These are phyloP conservation scores for Goniozus legneri DNA, from an alignment of 1,140 invertebrate species.

Conservation along the genomic window DNA sequence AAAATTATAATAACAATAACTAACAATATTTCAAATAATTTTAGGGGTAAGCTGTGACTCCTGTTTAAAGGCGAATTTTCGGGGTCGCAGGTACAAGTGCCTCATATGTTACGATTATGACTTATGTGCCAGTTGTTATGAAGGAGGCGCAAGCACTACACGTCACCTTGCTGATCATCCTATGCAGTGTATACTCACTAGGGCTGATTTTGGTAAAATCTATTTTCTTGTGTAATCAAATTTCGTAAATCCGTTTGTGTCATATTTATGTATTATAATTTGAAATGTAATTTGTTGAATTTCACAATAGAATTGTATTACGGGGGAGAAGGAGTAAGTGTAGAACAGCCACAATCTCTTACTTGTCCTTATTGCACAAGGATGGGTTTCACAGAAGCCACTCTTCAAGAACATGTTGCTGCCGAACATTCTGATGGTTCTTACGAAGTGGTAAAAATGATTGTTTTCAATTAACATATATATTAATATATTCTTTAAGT, in stretches of 20 bases:
- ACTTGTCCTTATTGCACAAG: constrained; percentile 95
- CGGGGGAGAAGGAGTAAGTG: constrained; percentile 83
- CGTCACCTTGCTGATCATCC: constrained; percentile 93
- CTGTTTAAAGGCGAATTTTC: constrained; percentile 97
- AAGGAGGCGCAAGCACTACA: constrained; percentile 88
- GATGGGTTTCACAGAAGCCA: constrained; percentile 92
- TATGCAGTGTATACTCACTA: constrained; percentile 97
- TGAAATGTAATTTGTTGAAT: background rate
- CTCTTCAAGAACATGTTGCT: constrained; percentile 89
- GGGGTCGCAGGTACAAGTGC: constrained; percentile 96
- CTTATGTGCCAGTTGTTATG: constrained; percentile 94
- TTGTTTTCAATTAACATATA: constrained; percentile 37
- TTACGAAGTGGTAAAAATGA: constrained; percentile 85
- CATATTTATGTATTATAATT: constrained; percentile 1
- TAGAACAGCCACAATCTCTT: constrained; percentile 91
- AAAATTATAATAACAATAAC: no score
- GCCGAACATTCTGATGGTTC: constrained; percentile 82
- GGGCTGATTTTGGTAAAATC: constrained; percentile 87
- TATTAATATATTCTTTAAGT: background rate
- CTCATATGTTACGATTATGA: constrained; percentile 99
- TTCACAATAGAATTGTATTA: constrained; percentile 80
- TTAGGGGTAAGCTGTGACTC: constrained; percentile 97
- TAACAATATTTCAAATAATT: no score
- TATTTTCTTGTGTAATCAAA: background rate
- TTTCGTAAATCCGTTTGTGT: background rate